These are phyloP conservation scores for Ameiurus melas DNA, from an alignment of 2,113 vertebrate species.

Conservation along the genomic window DNA sequence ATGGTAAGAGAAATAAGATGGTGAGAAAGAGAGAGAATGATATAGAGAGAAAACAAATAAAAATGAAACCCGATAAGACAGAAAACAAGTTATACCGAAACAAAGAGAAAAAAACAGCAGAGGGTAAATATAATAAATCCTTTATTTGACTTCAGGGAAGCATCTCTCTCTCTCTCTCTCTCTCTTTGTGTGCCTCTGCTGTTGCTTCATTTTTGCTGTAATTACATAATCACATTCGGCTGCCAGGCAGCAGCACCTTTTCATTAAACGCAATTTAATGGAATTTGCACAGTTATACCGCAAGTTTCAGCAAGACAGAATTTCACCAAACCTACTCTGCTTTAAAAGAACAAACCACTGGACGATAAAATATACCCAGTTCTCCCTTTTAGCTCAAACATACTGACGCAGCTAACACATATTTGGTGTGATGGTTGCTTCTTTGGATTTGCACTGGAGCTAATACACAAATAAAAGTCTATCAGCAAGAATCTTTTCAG, in stretches of 20 bases:
- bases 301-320: neutral
- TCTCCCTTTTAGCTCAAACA: neutral
- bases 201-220: constrained; percentile 48
- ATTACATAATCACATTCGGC: constrained; percentile 49
- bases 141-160: neutral
- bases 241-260: constrained; percentile 45
- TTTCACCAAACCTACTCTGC: constrained; percentile 24
- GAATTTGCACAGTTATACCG: neutral
- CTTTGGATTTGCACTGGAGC: neutral
- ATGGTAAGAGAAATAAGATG: neutral
- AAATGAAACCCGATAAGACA: neutral
- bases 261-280: constrained; percentile 52
- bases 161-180: neutral
- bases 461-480: neutral
- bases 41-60: neutral
- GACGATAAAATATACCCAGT: neutral
- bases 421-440: neutral
- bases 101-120: neutral
- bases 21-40: neutral
- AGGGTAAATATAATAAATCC: neutral
- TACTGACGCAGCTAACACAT: neutral
- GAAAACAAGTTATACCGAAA: neutral
- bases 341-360: neutral
- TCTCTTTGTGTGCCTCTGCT: neutral
- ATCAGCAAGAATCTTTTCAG: neutral